These are phyloP conservation scores for Cerceris ruficornis DNA, from an alignment of 2,888 invertebrate species.

Conservation along the genomic window DNA sequence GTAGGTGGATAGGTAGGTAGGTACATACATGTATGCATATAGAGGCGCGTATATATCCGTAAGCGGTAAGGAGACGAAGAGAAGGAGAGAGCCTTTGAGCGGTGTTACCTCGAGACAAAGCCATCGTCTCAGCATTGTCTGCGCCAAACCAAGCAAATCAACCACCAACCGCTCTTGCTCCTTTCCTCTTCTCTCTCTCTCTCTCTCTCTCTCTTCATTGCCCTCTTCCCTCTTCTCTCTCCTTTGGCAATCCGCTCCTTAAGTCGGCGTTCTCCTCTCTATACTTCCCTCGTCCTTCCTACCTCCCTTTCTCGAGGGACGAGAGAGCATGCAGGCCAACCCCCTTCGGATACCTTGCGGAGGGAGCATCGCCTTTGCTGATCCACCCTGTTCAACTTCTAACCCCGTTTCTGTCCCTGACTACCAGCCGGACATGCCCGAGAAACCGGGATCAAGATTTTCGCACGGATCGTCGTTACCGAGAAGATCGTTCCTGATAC, in stretches of 20 bases:
- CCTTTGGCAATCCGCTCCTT: slow-evolving; percentile 21
- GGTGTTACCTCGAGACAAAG: slow-evolving; percentile 78
- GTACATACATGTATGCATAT: background rate
- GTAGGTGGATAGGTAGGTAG: background rate
- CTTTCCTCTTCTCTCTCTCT: slow-evolving; percentile 39
- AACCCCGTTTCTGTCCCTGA: slow-evolving; percentile 12
- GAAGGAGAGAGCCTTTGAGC: slow-evolving; percentile 70
- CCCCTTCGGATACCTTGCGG: slow-evolving; percentile 56
- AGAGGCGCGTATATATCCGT: slow-evolving; percentile 12
- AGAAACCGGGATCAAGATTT: slow-evolving; percentile 23
- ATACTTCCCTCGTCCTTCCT: slow-evolving; percentile 37
- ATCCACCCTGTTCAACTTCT: slow-evolving; percentile 48
- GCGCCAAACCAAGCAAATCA: slow-evolving; percentile 77
- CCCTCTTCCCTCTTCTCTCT: slow-evolving; percentile 22
- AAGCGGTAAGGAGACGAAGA: slow-evolving; percentile 43
- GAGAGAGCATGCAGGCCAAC: slow-evolving; percentile 41
- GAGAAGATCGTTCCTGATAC: background rate
- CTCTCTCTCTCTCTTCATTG: slow-evolving; percentile 15
- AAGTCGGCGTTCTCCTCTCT: no score
- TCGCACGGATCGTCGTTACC: slow-evolving; percentile 15
- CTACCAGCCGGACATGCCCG: slow-evolving; percentile 22
- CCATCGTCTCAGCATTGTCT: slow-evolving; percentile 77
- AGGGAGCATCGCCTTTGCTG: slow-evolving; percentile 39
- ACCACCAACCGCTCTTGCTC: slow-evolving; percentile 68
- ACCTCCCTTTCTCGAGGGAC: slow-evolving; percentile 36